phyloP scores from a whole-genome alignment of 1,140 invertebrate species.

The Macrobrachium rosenbergii region DNA sequence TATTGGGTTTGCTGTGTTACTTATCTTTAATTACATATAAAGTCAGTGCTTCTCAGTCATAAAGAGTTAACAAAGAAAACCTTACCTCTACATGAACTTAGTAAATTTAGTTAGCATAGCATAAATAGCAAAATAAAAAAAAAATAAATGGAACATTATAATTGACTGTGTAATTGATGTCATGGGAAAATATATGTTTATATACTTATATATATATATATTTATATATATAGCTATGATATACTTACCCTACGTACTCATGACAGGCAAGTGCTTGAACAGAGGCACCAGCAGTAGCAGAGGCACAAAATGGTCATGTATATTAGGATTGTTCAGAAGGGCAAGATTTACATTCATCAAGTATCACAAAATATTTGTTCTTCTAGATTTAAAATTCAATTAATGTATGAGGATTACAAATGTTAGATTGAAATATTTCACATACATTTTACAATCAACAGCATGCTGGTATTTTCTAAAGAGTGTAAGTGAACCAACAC shows the following conservation, averaged over 20 bases:
- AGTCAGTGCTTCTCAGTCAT: no score
- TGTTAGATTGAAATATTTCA: not conserved
- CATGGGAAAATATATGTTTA: not conserved
- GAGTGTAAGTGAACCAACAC: no score
- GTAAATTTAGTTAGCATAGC: no score
- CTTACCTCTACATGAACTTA: no score
- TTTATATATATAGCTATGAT: not conserved
- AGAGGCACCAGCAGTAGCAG: slow-evolving; percentile 49
- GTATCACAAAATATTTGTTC: slow-evolving; percentile 8
- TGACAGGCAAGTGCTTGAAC: slow-evolving; percentile 25
- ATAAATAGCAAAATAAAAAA: no score
- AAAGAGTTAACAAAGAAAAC: no score
- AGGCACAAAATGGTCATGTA: slow-evolving; percentile 45
- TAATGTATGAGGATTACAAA: not conserved
- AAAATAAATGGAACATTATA: no score
- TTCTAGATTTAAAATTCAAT: not conserved
- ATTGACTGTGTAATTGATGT: no score
- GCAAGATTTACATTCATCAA: slow-evolving; percentile 2
- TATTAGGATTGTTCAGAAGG: slow-evolving; percentile 43
- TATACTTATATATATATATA: not conserved
- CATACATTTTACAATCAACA: no score
- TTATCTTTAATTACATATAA: no score
- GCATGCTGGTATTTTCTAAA: no score
- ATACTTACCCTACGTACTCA: not conserved
- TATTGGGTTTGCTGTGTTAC: no score